Evolutionary conservation across 2,797 vertebrate species (phyloP), one percentile per base, ranked within the genome.

Genomic region (Periparus ater): DNA sequence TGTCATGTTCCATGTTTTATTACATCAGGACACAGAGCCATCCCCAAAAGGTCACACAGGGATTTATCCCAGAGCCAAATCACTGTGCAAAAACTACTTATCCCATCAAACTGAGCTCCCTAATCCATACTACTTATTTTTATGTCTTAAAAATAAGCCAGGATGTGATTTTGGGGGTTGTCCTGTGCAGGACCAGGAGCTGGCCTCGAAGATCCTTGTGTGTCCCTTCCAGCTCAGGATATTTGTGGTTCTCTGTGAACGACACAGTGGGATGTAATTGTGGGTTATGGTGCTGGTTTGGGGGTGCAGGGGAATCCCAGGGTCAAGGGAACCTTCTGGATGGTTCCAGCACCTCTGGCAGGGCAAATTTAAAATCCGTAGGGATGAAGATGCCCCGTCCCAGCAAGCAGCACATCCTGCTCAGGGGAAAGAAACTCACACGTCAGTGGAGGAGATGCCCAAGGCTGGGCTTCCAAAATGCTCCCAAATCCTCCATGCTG

Each of bases 21-120:
- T 27, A 1, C 71, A 53, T 9, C 73, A 82, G 60, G 48, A 9
- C 29, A 18, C 0, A 2, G 32, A 26, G 10, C 1, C 0, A 0
- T 15, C 62, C 70, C 26, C 17, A 3, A 34, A 55, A 75, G 40
- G 9, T 12, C 68, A 26, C 23, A 27, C 29, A 16, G 38, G 10
- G 54, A 66, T 58, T 71, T 36, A 58, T 29, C 70, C 86, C 54
- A n/a, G 42, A 76, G 44, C 34, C 54, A 77, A 77, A 48, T 4
- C 44, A 7, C 26, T 15, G 42, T 14, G 38, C 25, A 47, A 55
- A 77, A 91, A 5, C 27, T 17, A 32, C 45, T 75, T 29, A n/a
- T 62, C 61, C 13, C n/a, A 48, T 21, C 40, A 40, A 74, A 67
- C 17, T 3, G 6, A 15, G 8, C 65, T 91, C 45, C 26, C 5